Evolutionary conservation across 2,797 vertebrate species (phyloP), one percentile per base, ranked within the genome.

Genomic region (Hozukius guyotensis): DNA sequence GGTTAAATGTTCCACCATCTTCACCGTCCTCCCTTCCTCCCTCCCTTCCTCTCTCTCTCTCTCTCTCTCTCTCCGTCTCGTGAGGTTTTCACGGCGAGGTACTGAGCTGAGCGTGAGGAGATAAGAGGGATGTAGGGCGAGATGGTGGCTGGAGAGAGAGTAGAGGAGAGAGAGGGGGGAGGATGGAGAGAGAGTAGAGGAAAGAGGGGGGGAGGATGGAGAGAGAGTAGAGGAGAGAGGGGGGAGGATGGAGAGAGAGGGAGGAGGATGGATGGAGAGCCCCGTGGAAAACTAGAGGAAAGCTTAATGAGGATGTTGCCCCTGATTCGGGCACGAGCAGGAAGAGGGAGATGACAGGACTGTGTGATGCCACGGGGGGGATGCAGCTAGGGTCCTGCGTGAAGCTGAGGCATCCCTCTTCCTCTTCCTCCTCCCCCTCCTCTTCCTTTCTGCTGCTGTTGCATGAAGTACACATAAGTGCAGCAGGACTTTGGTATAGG

Each of bases 251-350:
- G 42, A 42, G 5, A 18, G 55, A 25, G 64, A 27, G 32, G 49
- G 72, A 42, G 69, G 32, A 27, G 46, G 70, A 27, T 67, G 2
- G 59, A 14, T 5, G 67, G 72, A 72, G 78, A 80, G 84, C 65
- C 75, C 81, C 8, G 66, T 85, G 82, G 82, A 78, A 74, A 72
- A 46, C 38, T 46, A 71, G 81, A 85, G 70, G 38, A 72, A 82
- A 81, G 63, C 81, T 85, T 88, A 90, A 92, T 87, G 80, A 89
- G 89, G 73, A 32, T 6, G 71, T 82, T 92, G 83, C 72, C 79
- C 75, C 86, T 83, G 81, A 89, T 88, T 87, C 72, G 59, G 77
- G 74, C 72, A 85, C 25, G 13, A 42, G 38, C 38, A 42, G 13
- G 38, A 42, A 42, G 38, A 42, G 56, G 68, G 84, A 86, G 88